phyloP scores from a whole-genome alignment of 64 coral and sea anemone species.

The Pocillopora damicornis region DNA sequence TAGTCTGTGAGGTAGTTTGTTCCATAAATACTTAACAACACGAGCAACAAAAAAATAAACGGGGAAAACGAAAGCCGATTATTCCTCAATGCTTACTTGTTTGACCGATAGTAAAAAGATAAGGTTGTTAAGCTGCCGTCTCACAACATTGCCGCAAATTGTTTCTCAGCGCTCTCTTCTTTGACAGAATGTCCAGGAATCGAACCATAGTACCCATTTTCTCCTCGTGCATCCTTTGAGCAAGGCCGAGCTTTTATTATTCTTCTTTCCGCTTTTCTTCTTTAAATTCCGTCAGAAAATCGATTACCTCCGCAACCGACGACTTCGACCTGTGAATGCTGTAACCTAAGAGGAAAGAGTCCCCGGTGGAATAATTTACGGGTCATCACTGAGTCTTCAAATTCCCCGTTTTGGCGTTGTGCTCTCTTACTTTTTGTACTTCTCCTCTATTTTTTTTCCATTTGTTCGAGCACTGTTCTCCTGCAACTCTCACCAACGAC shows the following conservation, averaged over 20 bases:
- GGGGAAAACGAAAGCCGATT: neutral
- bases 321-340: constrained; percentile 11
- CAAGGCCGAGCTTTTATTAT: neutral
- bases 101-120: neutral
- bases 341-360: constrained; percentile 29
- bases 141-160: too few species aligned
- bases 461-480: constrained; percentile 31
- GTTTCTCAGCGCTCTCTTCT: neutral
- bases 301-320: neutral
- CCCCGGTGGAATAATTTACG: constrained; percentile 25
- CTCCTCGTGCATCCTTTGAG: constrained; percentile 4
- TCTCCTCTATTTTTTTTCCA: constrained; percentile 10
- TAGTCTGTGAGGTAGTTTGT: neutral
- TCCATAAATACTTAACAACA: neutral
- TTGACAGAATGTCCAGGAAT: constrained; percentile 29
- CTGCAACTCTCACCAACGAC: constrained; percentile 26
- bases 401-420: constrained; percentile 43
- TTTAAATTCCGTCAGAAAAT: constrained; percentile 19
- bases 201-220: constrained; percentile 11
- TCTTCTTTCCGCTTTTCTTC: neutral
- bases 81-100: neutral
- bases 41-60: neutral
- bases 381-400: constrained; percentile 28
- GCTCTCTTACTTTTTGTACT: neutral
- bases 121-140: neutral